phyloP scores from a whole-genome alignment of 2,797 vertebrate species.

The Phrynocephalus forsythii region DNA sequence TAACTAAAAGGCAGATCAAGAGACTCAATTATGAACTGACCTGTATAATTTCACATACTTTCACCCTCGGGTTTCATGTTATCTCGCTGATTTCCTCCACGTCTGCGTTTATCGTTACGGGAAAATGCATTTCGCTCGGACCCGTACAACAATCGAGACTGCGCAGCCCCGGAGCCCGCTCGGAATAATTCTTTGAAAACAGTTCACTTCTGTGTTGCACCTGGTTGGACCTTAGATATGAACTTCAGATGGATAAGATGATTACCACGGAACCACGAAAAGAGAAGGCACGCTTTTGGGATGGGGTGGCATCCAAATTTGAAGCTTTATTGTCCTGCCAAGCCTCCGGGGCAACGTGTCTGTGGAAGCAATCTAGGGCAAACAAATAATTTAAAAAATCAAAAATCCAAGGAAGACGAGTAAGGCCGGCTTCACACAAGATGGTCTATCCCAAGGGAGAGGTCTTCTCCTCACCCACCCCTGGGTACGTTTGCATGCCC shows the following conservation, averaged over 20 bases:
- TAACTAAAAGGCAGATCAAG: conserved; percentile 78
- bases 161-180: conserved; percentile 47
- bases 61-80: conserved; percentile 72
- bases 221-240: conserved; percentile 66
- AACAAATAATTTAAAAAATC: too few relatives aligned
- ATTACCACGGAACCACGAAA: conserved; percentile 70
- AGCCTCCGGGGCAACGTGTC: conserved; percentile 19
- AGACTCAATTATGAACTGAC: conserved; percentile 83
- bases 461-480: too few relatives aligned
- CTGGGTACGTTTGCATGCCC: too few relatives aligned
- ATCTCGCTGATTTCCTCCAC: conserved; percentile 65
- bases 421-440: background rate
- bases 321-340: conserved; percentile 46
- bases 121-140: conserved; percentile 74
- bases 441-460: background rate
- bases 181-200: conserved; percentile 37
- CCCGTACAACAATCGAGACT: conserved; percentile 66
- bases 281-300: conserved; percentile 86
- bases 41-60: conserved; percentile 70
- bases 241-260: conserved; percentile 68
- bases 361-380: background rate
- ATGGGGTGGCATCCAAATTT: conserved; percentile 61
- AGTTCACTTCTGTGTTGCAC: conserved; percentile 54
- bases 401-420: background rate
- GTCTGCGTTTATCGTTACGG: conserved; percentile 77